These are phyloP conservation scores for Sipha flava DNA, from an alignment of 1,140 invertebrate species.

Conservation along the genomic window DNA sequence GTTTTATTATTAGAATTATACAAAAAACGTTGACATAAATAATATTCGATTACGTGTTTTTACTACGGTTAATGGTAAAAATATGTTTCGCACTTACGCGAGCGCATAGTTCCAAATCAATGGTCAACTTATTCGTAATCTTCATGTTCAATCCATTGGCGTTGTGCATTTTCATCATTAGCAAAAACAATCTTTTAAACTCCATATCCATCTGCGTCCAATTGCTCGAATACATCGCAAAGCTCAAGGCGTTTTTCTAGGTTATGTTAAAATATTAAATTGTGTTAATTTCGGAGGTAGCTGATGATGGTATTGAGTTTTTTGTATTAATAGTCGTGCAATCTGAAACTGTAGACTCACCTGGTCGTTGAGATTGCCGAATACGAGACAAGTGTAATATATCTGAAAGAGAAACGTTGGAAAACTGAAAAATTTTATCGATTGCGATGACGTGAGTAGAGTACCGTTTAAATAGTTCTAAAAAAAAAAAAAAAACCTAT, in stretches of 20 bases:
- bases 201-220: background rate
- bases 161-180: background rate
- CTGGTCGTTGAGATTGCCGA: background rate
- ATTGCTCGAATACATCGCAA: background rate
- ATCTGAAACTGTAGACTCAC: background rate
- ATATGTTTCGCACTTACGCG: background rate
- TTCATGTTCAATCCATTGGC: background rate
- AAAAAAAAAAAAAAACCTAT: background rate
- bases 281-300: no score
- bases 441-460: background rate
- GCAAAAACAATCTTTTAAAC: background rate
- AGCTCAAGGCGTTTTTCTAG: background rate
- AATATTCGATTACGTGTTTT: no score
- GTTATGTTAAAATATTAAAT: background rate
- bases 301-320: no score
- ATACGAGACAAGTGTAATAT: background rate
- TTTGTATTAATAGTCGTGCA: background rate
- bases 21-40: no score
- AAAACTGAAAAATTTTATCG: background rate
- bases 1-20: no score
- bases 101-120: background rate
- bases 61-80: background rate
- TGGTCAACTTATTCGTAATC: background rate
- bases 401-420: background rate
- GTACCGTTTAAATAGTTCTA: conserved; percentile 9